Evolutionary conservation across 2,113 vertebrate species (phyloP), one percentile per base, ranked within the genome.

Genomic region (Xenopus tropicalis): DNA sequence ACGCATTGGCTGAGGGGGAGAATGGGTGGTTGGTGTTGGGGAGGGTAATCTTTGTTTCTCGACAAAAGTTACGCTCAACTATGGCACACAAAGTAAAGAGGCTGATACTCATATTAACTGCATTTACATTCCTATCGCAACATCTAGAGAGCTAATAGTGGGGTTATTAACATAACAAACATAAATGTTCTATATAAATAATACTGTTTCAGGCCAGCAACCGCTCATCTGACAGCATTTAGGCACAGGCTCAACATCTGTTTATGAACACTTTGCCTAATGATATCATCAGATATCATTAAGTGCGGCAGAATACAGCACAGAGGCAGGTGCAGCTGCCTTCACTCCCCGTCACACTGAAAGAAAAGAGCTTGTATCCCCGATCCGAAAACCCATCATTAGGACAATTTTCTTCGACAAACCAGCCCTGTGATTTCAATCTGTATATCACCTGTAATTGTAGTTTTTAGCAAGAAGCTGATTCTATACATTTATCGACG

Each of bases 251-350:
- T 95, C 95, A 98, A 98, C 96, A 98, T 98, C 97, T 99, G 97
- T 98, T 99, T 98, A 98, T 97, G 96, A 98, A 96, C 96, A 98
- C 95, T 98, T 95, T 97, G 94, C 93, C 95, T 99, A 98, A 99
- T 99, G 96, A 99, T 98, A 98, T 99, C 96, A 98, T 97, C 95
- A 94, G 94, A 97, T 97, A 96, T 97, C 96, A 98, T 98, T 98
- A 98, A 97, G 92, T 97, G 95, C 93, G 94, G 95, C 95, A 95
- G 93, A 93, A 93, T 87, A 90, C 89, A 91, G 90, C 88, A 86
- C 88, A 92, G 91, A 93, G 93, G 93, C 96, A 98, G 96, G 96
- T 98, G 97, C 96, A 98, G 96, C 94, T 98, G 97, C 93, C 93
- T 94, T 93, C 90, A 91, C 88, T 91, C 90, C 88, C 88, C 91